A percentile compares a stretch with the other conserved stretches of the same genome.
Evolutionary conservation across 2,113 vertebrate genomes (phyloP).

Genomic region (Sphaerodactylus townsendi): DNA sequence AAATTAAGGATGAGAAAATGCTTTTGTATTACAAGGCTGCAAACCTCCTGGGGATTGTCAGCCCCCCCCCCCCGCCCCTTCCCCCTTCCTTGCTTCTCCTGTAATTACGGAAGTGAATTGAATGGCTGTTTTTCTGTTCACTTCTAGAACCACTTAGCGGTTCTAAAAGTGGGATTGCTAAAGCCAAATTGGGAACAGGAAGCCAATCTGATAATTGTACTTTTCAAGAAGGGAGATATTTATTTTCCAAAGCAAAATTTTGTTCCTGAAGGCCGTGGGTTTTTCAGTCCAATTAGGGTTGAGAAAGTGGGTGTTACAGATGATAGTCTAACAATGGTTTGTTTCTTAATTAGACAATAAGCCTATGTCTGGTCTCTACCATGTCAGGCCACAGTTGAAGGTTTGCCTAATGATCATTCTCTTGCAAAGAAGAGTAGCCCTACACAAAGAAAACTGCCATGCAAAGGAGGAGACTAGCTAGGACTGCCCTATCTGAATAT

Average conservation of each 20-base stretch:
- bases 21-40: conserved; percentile 33
- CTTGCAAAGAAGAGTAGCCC: too few species aligned
- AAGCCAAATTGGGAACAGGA: conserved; percentile 63
- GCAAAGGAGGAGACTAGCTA: too few species aligned
- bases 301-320: neutral
- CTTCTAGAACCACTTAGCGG: conserved; percentile 69
- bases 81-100: conserved; percentile 58
- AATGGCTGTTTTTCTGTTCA: conserved; percentile 62
- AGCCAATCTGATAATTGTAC: conserved; percentile 45
- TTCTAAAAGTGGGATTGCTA: conserved; percentile 68
- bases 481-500: too few species aligned
- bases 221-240: conserved; percentile 52
- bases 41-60: conserved; percentile 45
- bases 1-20: conserved; percentile 48
- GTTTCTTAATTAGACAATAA: too few species aligned
- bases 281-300: neutral
- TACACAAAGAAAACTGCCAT: too few species aligned
- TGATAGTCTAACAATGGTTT: neutral
- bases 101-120: conserved; percentile 54
- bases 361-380: too few species aligned
- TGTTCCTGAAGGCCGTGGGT: neutral
- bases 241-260: neutral
- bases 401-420: too few species aligned
- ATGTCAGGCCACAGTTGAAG: too few species aligned
- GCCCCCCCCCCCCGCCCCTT: neutral